Percentiles rank a stretch among this genome's conserved stretches.
Conservation (phyloP, 2,888 invertebrate genomes). For the Eupeodes luniger region DNA sequence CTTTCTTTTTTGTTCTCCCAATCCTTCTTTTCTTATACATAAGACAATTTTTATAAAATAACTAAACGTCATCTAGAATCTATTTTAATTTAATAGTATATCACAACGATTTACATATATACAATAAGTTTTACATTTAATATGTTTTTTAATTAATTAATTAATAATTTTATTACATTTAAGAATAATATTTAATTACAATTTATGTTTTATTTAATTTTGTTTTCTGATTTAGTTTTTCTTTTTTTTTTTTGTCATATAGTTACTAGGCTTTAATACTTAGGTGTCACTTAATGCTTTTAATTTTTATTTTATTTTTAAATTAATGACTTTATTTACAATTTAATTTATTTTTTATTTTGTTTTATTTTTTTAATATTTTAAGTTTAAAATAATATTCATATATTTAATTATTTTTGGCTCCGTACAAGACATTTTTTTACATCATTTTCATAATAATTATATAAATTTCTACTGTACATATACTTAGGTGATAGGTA, state of each 20-base stretch:
- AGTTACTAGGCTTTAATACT: constrained; percentile 63
- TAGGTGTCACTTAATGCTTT: constrained; percentile 60
- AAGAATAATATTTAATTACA: constrained; percentile 71
- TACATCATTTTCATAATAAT: constrained; percentile 43
- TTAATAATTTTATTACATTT: constrained; percentile 68
- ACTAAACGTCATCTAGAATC: constrained; percentile 67
- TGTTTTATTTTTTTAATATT: background rate
- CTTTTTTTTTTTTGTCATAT: constrained; percentile 19
- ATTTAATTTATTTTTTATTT: constrained; percentile 47
- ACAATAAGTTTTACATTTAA: constrained; percentile 45
- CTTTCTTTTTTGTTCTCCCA: constrained; percentile 37
- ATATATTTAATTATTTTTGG: constrained; percentile 74
- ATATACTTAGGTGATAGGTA: constrained; percentile 43
- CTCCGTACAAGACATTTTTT: constrained; percentile 72
- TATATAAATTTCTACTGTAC: constrained; percentile 60
- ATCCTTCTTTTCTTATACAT: constrained; percentile 41
- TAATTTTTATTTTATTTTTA: constrained; percentile 36
- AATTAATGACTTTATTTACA: constrained; percentile 75
- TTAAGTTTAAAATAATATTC: constrained; percentile 35
- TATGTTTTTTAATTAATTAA: constrained; percentile 37
- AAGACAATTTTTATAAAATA: constrained; percentile 44
- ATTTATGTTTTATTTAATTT: background rate
- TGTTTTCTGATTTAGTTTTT: constrained; percentile 21
- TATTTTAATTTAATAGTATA: constrained; percentile 71
- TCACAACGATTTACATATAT: constrained; percentile 75